Evolutionary conservation across 1,140 invertebrate genomes (phyloP), one percentile per base, ranked within the genome.

Genomic region (Drosophila lini): DNA sequence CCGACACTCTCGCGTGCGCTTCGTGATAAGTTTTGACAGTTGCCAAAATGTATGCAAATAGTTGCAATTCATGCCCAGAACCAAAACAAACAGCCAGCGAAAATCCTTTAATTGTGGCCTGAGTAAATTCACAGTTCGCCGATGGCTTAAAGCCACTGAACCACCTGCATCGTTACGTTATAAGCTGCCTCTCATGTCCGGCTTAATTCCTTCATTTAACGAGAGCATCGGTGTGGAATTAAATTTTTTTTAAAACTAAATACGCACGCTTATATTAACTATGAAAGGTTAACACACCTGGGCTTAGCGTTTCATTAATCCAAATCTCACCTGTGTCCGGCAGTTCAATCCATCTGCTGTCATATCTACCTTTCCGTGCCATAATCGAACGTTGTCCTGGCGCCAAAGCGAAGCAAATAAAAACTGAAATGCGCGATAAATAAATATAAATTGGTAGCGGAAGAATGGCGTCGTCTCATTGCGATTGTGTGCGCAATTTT

Each of bases 371-470:
- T 34, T 50, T 25, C 47, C 31, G 16, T 25, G 41, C n/a, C 10
- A 42, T 36, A 47, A 58, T 47, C 52, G 53, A 53, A 34, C 42
- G n/a, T 59, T 53, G 57, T 36, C 36, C 52, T 65, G 57, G 57
- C 73, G 62, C 69, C 48, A 57, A 41, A 44, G 16, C 31, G 68
- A 15, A 50, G 19, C 55, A 52, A 74, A 73, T 53, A 57, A 71
- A 58, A 71, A 45, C 28, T 41, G 52, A 71, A 62, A 70, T 59
- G 61, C 45, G 25, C 65, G 64, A 86, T 86, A 80, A 85, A 86
- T 86, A 86, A 86, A 78, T 88, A 82, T 88, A 88, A 88, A 88
- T 83, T 83, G 81, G 83, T 75, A 74, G 41, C 77, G 80, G 80
- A 83, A 83, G 64, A 74, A 64, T 50, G 77, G 83, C 83, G 76